phyloP scores from a whole-genome alignment of 2,113 vertebrate genomes.

The Oreotrochilus melanogaster region DNA sequence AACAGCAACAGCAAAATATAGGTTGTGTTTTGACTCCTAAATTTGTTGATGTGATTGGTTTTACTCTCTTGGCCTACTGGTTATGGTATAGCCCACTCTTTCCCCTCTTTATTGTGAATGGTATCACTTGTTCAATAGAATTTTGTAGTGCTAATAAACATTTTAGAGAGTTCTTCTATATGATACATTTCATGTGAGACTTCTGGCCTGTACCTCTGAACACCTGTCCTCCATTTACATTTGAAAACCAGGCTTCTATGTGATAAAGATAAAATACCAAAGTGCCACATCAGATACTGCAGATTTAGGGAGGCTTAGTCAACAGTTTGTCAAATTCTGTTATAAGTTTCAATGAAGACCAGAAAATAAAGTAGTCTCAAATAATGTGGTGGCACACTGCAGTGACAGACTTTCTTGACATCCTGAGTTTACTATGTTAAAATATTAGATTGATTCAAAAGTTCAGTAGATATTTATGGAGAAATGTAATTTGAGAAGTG shows the following conservation, averaged over 20 bases:
- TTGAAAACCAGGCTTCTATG: not conserved
- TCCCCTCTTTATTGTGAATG: not conserved
- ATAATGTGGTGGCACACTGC: not conserved
- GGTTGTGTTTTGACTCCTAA: not conserved
- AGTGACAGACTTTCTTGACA: not conserved
- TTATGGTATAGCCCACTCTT: not conserved
- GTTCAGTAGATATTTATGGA: not conserved
- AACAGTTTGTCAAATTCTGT: not conserved
- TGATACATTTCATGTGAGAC: not conserved
- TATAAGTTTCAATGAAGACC: not conserved
- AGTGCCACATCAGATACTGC: not conserved
- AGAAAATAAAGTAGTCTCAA: not conserved
- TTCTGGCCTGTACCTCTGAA: not conserved
- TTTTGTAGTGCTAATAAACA: not conserved
- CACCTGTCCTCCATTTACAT: not conserved
- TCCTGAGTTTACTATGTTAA: not conserved
- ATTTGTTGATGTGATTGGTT: not conserved
- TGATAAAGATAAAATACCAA: not conserved
- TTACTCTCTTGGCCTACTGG: not conserved
- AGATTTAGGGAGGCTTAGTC: not conserved
- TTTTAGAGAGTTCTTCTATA: not conserved
- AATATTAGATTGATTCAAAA: not conserved
- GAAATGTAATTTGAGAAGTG: not conserved
- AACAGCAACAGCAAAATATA: not conserved
- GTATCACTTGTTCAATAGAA: not conserved